These are phyloP conservation scores for Equus quagga DNA, from an alignment of 2,113 vertebrate genomes.

Conservation along the genomic window DNA sequence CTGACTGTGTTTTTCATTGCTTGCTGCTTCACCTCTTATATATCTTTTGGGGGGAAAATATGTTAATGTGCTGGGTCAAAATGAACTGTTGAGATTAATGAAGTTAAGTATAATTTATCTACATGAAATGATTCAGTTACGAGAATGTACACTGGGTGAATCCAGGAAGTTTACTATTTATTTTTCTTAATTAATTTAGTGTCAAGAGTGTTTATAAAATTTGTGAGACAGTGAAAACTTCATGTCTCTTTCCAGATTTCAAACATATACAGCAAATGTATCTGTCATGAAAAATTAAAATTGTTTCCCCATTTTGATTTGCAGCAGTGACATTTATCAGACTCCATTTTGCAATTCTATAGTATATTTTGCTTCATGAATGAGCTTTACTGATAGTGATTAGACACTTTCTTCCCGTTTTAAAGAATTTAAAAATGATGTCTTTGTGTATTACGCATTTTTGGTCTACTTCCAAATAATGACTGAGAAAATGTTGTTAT, in stretches of 20 bases:
- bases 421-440: slow-evolving; percentile 18
- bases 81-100: slow-evolving; percentile 44
- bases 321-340: slow-evolving; percentile 10
- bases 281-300: background rate
- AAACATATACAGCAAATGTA: slow-evolving; percentile 22
- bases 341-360: background rate
- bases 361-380: background rate
- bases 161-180: slow-evolving; percentile 21
- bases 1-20: background rate
- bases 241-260: slow-evolving; percentile 26
- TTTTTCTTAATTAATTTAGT: slow-evolving; percentile 65
- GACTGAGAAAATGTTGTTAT: background rate
- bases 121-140: slow-evolving; percentile 49
- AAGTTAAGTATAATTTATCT: slow-evolving; percentile 60
- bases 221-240: background rate
- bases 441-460: background rate
- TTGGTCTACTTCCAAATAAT: slow-evolving; percentile 12
- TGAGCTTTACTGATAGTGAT: background rate
- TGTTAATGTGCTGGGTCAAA: slow-evolving; percentile 35
- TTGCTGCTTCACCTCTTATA: background rate
- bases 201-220: slow-evolving; percentile 1
- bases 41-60: background rate
- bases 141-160: background rate
- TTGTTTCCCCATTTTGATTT: slow-evolving; percentile 33
- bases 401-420: background rate